Percentiles rank a stretch among this genome's conserved stretches.
Conservation (phyloP, 2,888 invertebrate genomes). For the Tetragonula carbonaria region DNA sequence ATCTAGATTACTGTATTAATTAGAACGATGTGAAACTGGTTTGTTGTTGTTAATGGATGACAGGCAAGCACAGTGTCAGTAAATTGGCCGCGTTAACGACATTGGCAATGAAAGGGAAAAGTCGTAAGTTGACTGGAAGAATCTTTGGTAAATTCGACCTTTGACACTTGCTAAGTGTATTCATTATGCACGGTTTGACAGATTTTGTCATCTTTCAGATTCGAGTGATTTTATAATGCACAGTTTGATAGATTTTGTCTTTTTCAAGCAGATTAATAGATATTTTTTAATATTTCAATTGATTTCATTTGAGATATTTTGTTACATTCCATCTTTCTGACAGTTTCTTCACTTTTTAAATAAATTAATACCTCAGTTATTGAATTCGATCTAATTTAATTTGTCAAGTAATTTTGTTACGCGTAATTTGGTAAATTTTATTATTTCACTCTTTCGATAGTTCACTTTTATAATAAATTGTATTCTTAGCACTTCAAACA, state of each 20-base stretch:
- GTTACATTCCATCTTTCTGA: too few species aligned
- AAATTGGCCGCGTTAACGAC: slow-evolving; percentile 76
- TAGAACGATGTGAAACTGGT: background rate
- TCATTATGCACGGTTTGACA: background rate
- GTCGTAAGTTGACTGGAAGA: slow-evolving; percentile 78
- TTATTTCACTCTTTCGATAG: too few species aligned
- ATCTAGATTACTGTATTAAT: background rate
- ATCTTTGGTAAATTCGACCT: slow-evolving; percentile 74
- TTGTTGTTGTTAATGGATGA: slow-evolving; percentile 19
- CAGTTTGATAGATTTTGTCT: background rate
- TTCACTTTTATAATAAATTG: background rate
- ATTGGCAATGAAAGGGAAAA: slow-evolving; percentile 73
- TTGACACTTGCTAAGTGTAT: background rate
- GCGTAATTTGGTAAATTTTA: too few species aligned
- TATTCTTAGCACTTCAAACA: background rate
- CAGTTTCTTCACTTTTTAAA: too few species aligned
- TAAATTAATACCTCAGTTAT: too few species aligned
- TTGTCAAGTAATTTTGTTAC: too few species aligned
- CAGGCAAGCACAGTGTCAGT: slow-evolving; percentile 65
- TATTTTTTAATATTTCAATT: too few species aligned
- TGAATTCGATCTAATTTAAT: too few species aligned
- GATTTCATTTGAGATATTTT: too few species aligned
- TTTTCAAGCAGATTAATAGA: too few species aligned
- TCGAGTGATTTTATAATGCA: background rate
- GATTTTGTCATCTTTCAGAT: background rate